A percentile compares a stretch with the other conserved stretches of the same genome.
Conservation (phyloP, 2,113 vertebrate species). For the Cephalopterus ornatus region DNA sequence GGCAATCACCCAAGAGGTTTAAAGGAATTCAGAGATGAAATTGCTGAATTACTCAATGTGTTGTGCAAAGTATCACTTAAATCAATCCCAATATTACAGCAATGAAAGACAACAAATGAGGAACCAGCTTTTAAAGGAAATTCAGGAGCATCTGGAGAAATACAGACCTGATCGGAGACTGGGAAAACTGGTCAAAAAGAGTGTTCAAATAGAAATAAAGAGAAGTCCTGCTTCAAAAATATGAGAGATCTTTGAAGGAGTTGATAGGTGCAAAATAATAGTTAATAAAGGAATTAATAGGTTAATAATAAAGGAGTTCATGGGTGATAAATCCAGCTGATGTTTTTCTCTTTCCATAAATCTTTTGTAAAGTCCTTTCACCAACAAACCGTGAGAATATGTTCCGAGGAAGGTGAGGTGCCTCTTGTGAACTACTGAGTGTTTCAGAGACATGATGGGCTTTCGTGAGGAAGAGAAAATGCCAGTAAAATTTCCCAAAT, state of each 20-base stretch:
- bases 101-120: background rate
- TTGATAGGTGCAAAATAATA: background rate
- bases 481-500: background rate
- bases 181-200: background rate
- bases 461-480: background rate
- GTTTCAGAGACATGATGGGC: background rate
- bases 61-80: background rate
- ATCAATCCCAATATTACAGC: background rate
- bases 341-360: background rate
- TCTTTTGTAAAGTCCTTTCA: background rate
- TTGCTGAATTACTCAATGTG: background rate
- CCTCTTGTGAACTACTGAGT: background rate
- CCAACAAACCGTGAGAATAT: background rate
- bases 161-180: background rate
- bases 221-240: background rate
- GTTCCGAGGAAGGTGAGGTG: background rate
- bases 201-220: background rate
- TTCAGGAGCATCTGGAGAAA: background rate
- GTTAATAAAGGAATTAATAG: background rate
- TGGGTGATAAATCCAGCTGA: background rate
- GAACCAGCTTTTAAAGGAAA: background rate
- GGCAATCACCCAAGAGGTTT: slow-evolving; percentile 2
- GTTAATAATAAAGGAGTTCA: background rate
- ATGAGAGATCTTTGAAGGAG: background rate
- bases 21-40: background rate